Evolutionary conservation across 1,140 invertebrate genomes (phyloP), one percentile per base, ranked within the genome.

Genomic region (Monochamus saltuarius): DNA sequence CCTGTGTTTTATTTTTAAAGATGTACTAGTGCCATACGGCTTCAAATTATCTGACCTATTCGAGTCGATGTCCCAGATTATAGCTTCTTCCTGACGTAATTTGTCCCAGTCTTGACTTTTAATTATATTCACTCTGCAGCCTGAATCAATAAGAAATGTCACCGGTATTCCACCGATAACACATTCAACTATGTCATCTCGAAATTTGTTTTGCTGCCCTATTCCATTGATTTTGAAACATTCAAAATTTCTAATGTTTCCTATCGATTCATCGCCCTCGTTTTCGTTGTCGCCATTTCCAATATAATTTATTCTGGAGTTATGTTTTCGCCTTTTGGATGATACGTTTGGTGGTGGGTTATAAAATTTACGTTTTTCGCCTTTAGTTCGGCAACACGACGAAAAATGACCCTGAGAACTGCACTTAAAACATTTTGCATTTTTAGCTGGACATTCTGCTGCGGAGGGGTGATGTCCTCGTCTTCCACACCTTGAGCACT

Each of bases 61-160:
- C 1, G n/a, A 17, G 13, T 50, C 47, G n/a, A 59, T 51, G 34
- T 59, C 34, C 56, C 37, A 59, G 2, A 51, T 38, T 9, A 42
- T 14, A 9, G 35, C 46, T 3, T 56, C 22, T 34, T 56, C 1
- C 7, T 43, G 9, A 1, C 6, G 2, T 10, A 56, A 22, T 1
- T n/a, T 22, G 29, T 56, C 34, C 53, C 53, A 56, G 9, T 43
- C 8, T n/a, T 17, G 2, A 9, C 51, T 1, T 22, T 39, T 54
- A 1, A 51, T 3, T n/a, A 51, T 51, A n/a, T 51, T 51, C 2
- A 7, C n/a, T 17, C 7, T 22, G 3, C 2, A n/a, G 1, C 8
- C 16, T 11, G 49, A 8, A 11, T 11, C 49, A 29, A 29, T 29
- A 3, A 29, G 6, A 29, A 29, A 29, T 29, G 22, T 29, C 2